phyloP scores from a whole-genome alignment of 1,140 invertebrate genomes.

The Drosophila micromelanica region DNA sequence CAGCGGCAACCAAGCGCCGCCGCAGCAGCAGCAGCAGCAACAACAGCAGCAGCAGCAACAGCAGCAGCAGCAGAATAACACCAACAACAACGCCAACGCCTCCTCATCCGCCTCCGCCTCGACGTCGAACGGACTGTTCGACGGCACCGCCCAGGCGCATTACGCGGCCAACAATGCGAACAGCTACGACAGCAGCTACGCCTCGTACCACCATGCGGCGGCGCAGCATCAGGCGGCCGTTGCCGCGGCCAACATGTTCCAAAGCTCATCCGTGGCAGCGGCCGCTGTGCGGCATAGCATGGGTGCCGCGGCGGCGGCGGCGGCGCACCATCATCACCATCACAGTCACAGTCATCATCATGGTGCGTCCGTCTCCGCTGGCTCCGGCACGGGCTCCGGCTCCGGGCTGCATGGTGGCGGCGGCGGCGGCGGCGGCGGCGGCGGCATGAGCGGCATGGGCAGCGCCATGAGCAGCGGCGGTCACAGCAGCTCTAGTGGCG shows the following conservation, averaged over 20 bases:
- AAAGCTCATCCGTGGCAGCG: conserved; percentile 79
- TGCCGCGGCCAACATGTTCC: conserved; percentile 79
- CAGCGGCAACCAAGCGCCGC: conserved; percentile 47
- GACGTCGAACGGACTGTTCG: conserved; percentile 73
- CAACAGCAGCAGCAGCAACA: conserved; percentile 67
- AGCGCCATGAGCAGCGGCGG: conserved; percentile 15
- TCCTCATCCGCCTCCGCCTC: conserved; percentile 53
- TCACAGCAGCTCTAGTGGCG: conserved; percentile 30
- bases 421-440: conserved; percentile 27
- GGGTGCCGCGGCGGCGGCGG: conserved; percentile 64
- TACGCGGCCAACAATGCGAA: conserved; percentile 66
- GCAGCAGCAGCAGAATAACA: conserved; percentile 80
- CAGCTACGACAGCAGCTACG: conserved; percentile 71
- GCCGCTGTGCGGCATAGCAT: conserved; percentile 78
- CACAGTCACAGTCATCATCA: conserved; percentile 64
- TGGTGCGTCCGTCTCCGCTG: conserved; percentile 36
- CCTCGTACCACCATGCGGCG: conserved; percentile 78
- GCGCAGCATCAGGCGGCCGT: conserved; percentile 77
- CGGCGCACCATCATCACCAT: conserved; percentile 73
- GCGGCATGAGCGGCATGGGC: conserved; percentile 8
- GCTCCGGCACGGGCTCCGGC: conserved; percentile 14
- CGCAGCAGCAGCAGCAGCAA: conserved; percentile 56
- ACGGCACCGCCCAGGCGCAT: conserved; percentile 78
- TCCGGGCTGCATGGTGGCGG: conserved; percentile 42
- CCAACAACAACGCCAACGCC: conserved; percentile 65